phyloP scores from a whole-genome alignment of 2,797 vertebrate species.

The Ctenochaetus hawaiiensis region DNA sequence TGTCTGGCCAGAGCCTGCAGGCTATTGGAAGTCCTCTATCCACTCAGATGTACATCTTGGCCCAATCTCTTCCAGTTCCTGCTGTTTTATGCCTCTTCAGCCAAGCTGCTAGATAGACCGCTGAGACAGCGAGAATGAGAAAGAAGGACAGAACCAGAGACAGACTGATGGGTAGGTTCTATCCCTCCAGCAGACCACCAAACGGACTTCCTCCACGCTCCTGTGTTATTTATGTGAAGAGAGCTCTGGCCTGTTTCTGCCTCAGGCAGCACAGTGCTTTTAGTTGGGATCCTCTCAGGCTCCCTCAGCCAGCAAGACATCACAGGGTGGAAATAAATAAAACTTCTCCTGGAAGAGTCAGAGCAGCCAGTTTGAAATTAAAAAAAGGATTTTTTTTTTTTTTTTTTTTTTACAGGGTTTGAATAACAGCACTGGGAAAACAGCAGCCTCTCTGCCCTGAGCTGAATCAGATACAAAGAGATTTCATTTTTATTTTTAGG shows the following conservation, averaged over 20 bases:
- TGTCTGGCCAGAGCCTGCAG: slow-evolving; percentile 57
- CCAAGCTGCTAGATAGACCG: slow-evolving; percentile 68
- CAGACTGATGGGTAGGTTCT: slow-evolving; percentile 69
- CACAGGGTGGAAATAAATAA: slow-evolving; percentile 79
- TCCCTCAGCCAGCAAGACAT: slow-evolving; percentile 75
- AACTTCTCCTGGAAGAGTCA: slow-evolving; percentile 69
- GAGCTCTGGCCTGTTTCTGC: slow-evolving; percentile 76
- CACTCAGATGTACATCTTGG: slow-evolving; percentile 77
- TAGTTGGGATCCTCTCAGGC: slow-evolving; percentile 73
- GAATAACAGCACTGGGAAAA: slow-evolving; percentile 54
- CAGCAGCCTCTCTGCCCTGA: slow-evolving; percentile 38
- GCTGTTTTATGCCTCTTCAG: slow-evolving; percentile 77
- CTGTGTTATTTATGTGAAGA: slow-evolving; percentile 82
- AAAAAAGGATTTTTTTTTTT: slow-evolving; percentile 39
- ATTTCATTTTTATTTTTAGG: slow-evolving; percentile 75
- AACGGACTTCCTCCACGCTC: slow-evolving; percentile 76
- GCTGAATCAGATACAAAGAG: slow-evolving; percentile 51
- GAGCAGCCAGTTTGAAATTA: slow-evolving; percentile 68
- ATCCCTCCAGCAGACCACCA: slow-evolving; percentile 82
- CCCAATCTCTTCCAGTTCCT: slow-evolving; percentile 69
- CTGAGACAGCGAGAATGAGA: slow-evolving; percentile 68
- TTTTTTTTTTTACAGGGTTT: slow-evolving; percentile 39
- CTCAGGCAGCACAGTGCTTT: slow-evolving; percentile 73
- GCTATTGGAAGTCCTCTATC: slow-evolving; percentile 72
- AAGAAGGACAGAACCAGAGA: slow-evolving; percentile 63